These are phyloP conservation scores for Ctenopoma kingsleyae DNA, from an alignment of 2,797 vertebrate species.

Conservation along the genomic window DNA sequence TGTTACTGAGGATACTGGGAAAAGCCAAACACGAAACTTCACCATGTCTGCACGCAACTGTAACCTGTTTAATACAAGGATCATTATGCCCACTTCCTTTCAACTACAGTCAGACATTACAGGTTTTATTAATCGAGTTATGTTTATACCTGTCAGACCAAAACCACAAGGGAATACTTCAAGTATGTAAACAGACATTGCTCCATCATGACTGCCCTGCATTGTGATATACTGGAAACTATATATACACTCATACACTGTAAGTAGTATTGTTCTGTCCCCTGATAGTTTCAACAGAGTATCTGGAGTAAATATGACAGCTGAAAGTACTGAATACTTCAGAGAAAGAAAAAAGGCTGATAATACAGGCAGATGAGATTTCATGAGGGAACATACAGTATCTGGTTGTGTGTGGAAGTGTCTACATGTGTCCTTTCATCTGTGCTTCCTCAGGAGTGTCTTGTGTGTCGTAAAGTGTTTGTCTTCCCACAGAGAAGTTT, in stretches of 20 bases:
- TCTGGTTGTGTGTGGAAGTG: slow-evolving; percentile 33
- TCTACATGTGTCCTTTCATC: slow-evolving; percentile 57
- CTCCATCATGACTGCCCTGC: not conserved
- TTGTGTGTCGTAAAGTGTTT: slow-evolving; percentile 55
- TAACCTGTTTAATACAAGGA: not conserved
- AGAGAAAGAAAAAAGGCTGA: not conserved
- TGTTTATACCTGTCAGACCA: not conserved
- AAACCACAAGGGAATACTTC: not conserved
- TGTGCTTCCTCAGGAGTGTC: slow-evolving; percentile 54
- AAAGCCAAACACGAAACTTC: not conserved
- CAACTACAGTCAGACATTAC: not conserved
- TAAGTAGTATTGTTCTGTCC: not conserved
- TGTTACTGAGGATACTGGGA: not conserved
- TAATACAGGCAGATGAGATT: not conserved
- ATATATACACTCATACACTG: not conserved
- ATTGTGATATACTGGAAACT: not conserved
- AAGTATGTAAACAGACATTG: not conserved
- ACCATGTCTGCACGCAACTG: not conserved
- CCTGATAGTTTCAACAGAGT: not conserved
- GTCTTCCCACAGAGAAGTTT: slow-evolving; percentile 59
- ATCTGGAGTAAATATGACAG: not conserved
- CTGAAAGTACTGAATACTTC: not conserved
- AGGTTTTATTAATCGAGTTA: slow-evolving; percentile 3
- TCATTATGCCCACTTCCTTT: not conserved
- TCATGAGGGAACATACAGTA: slow-evolving; percentile 12